Conservation (phyloP, 2,888 invertebrate species). For the Leptopterna dolabrata region DNA sequence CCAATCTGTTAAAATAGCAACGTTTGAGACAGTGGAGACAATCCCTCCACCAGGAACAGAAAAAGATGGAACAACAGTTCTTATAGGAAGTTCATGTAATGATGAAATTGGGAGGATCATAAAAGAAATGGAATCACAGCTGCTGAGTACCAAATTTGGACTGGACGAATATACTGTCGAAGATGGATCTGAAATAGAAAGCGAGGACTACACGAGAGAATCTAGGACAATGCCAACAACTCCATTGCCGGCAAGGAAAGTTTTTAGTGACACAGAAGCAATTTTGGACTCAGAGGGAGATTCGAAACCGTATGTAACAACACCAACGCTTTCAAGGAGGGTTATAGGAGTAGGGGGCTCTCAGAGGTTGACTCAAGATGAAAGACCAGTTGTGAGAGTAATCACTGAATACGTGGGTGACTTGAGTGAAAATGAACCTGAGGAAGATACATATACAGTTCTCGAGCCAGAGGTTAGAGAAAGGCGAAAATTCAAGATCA, state of each 20-base stretch:
- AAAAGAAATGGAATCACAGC: slow-evolving; percentile 58
- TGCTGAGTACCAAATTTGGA: slow-evolving; percentile 52
- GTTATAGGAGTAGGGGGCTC: slow-evolving; percentile 65
- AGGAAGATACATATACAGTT: slow-evolving; percentile 63
- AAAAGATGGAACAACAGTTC: not conserved
- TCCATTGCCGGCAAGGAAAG: slow-evolving; percentile 14
- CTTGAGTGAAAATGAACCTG: slow-evolving; percentile 65
- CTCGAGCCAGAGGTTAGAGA: slow-evolving; percentile 62
- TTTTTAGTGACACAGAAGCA: not conserved
- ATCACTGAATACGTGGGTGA: slow-evolving; percentile 65
- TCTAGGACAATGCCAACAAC: slow-evolving; percentile 15
- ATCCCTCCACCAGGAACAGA: not conserved
- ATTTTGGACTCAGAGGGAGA: not conserved
- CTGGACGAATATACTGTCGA: not conserved
- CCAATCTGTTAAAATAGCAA: not conserved
- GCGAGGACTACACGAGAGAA: slow-evolving; percentile 28
- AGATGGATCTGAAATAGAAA: slow-evolving; percentile 49
- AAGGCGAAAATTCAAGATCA: slow-evolving; percentile 67
- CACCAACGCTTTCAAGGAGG: slow-evolving; percentile 66
- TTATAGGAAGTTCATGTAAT: not conserved
- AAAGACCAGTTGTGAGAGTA: slow-evolving; percentile 67
- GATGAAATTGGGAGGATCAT: slow-evolving; percentile 56
- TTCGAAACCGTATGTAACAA: slow-evolving; percentile 62
- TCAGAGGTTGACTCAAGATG: slow-evolving; percentile 65
- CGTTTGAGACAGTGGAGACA: slow-evolving; percentile 26